Percentiles rank a stretch among this genome's conserved stretches.
Conservation (phyloP, 2,888 invertebrate genomes). For the Orchestes rusci region DNA sequence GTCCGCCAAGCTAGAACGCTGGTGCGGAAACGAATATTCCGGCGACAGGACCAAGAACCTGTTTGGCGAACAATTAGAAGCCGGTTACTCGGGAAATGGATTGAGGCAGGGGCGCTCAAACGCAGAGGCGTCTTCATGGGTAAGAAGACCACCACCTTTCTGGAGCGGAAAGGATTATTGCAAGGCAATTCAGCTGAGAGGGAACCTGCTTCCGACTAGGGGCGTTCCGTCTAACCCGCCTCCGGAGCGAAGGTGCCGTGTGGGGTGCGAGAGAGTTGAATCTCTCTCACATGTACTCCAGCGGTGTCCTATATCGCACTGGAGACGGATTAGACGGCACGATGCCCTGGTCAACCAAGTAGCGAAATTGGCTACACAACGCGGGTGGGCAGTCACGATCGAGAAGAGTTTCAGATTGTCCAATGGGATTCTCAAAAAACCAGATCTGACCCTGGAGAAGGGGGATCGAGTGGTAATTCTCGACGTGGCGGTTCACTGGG, state of each 20-base stretch:
- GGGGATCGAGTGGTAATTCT: not conserved
- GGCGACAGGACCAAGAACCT: too few species aligned
- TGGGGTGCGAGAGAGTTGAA: constrained; percentile 27
- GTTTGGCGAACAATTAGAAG: too few species aligned
- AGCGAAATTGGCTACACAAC: not conserved
- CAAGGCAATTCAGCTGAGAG: constrained; percentile 29
- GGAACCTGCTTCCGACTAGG: constrained; percentile 31
- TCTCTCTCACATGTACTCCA: constrained; percentile 11
- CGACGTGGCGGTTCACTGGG: too few species aligned
- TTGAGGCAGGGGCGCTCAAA: not conserved
- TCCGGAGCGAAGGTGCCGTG: constrained; percentile 28
- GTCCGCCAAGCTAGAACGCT: not conserved
- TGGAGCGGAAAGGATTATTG: constrained; percentile 31
- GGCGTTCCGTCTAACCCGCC: too few species aligned
- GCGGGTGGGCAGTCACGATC: not conserved
- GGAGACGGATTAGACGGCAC: constrained; percentile 6
- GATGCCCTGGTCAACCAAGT: not conserved
- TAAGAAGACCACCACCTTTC: constrained; percentile 24
- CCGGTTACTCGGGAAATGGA: too few species aligned
- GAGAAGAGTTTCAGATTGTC: constrained; percentile 3
- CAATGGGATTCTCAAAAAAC: constrained; percentile 2
- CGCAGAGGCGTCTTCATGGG: constrained; percentile 17
- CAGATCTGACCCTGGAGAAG: constrained; percentile 4
- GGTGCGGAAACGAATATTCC: too few species aligned
- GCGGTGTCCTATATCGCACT: too few species aligned